Base-by-base conservation (phyloP, 2,113 vertebrate genomes). In the Pituophis catenifer region DNA sequence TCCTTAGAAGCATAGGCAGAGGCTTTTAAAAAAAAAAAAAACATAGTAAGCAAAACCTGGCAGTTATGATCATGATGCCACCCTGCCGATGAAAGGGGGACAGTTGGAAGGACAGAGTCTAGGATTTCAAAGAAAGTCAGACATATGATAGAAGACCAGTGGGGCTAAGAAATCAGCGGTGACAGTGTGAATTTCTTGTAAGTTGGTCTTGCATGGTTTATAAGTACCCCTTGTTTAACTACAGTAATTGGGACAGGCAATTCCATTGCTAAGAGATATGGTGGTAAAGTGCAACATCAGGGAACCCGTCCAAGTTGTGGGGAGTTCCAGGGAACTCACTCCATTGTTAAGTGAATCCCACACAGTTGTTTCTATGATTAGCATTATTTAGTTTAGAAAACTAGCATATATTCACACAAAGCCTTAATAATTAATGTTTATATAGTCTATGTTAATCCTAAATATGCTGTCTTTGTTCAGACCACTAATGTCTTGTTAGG, bases 91-190 rank as follows among this genome's bases (percentile, higher is more conserved):
- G 90, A 5, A 0, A 0, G 53, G 4, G n/a, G 54, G 44, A 2
- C 7, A 6, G 38, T 12, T 81, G 91, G 21, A 0, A 1, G 90
- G 26, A n/a, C 59, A 57, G 26, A 0, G 19, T 15, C 29, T 24
- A 50, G 81, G 54, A 44, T 91, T 86, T 81, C 26, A 38, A 0
- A 2, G 1, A 33, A 0, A 23, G 26, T 2, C 10, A 23, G 24
- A 24, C 52, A 62, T 44, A 0, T 0, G 1, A 7, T 0, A 23
- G 70, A 52, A 1, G 0, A 24, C 54, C 54, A 7, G 12, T n/a
- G 5, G 9, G 13, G 33, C 48, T 75, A 88, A 44, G 0, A 91
- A 91, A 90, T 50, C 21, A 0, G 52, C 55, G 88, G 33, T 1
- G 57, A 1, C 38, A 26, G 17, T n/a, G 8, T 26, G n/a, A 48